These are phyloP conservation scores for Acrobasis suavella DNA, from an alignment of 2,888 invertebrate genomes.

Conservation along the genomic window DNA sequence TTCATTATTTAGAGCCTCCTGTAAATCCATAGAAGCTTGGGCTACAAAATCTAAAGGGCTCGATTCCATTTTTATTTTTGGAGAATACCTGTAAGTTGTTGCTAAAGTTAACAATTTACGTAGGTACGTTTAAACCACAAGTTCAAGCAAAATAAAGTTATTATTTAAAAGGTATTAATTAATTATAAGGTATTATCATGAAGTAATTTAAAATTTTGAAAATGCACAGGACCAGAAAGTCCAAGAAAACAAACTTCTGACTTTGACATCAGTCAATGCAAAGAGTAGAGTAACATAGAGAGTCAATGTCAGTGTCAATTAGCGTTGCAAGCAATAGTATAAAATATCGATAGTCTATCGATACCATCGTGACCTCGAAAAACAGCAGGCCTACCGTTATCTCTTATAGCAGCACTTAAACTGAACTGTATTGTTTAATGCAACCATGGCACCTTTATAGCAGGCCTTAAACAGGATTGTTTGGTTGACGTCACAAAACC, in stretches of 20 bases:
- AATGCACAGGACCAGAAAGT: not conserved
- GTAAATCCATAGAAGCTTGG: constrained; percentile 82
- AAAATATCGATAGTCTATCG: too few species aligned
- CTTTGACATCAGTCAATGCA: not conserved
- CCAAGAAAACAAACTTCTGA: constrained; percentile 3
- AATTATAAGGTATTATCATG: too few species aligned
- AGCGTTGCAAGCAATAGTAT: too few species aligned
- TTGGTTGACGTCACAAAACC: too few species aligned
- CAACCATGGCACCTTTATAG: too few species aligned
- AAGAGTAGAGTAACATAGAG: too few species aligned
- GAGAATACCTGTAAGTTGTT: not conserved
- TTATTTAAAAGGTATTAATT: not conserved
- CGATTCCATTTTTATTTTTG: constrained; percentile 55
- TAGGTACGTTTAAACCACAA: not conserved
- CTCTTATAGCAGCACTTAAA: too few species aligned
- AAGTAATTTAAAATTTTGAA: not conserved
- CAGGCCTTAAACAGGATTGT: too few species aligned
- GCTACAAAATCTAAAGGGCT: constrained; percentile 73
- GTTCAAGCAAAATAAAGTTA: not conserved
- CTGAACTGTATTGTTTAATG: too few species aligned
- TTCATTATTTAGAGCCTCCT: constrained; percentile 60
- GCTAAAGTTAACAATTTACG: not conserved
- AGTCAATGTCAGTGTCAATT: too few species aligned
- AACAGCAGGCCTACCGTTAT: too few species aligned
- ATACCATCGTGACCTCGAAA: too few species aligned